phyloP scores from a whole-genome alignment of 2,797 vertebrate species.

The Gymnoscopelus microlampas region DNA sequence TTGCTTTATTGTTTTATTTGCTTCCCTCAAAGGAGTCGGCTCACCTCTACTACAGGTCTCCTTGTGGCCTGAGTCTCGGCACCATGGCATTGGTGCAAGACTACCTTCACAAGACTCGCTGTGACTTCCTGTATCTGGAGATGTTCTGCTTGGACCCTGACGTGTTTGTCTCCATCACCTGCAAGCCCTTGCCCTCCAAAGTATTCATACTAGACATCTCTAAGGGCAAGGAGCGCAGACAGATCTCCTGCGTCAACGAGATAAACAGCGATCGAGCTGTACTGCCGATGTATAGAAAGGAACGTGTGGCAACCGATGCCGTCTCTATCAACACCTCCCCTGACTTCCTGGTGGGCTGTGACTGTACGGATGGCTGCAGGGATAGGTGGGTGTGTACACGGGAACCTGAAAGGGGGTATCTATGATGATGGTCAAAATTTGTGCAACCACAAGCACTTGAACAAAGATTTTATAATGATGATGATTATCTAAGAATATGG shows the following conservation, averaged over 20 bases:
- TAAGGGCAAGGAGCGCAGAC: conserved; percentile 83
- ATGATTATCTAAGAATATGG: no score
- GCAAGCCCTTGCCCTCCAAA: conserved; percentile 76
- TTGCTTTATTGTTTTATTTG: no score
- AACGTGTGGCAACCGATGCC: conserved; percentile 80
- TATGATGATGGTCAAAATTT: no score
- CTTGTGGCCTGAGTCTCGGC: conserved; percentile 85
- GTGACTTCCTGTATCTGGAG: conserved; percentile 87
- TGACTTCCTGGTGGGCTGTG: conserved; percentile 88
- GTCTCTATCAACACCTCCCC: conserved; percentile 85
- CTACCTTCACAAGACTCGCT: conserved; percentile 85
- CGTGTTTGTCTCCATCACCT: conserved; percentile 85
- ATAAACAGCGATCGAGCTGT: conserved; percentile 80
- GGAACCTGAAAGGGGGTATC: no score
- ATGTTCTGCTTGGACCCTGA: conserved; percentile 91
- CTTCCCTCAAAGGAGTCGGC: conserved; percentile 74
- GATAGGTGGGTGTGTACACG: conserved; percentile 75
- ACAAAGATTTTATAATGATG: no score
- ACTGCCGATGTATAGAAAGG: conserved; percentile 84
- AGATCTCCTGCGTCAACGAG: conserved; percentile 87
- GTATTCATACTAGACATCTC: conserved; percentile 87
- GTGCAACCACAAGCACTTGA: no score
- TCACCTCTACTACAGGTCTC: conserved; percentile 87
- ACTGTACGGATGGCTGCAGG: conserved; percentile 87
- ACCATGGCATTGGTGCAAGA: conserved; percentile 86